A percentile compares a stretch with the other conserved stretches of the same genome.
phyloP scores from a whole-genome alignment of 2,113 vertebrate species.

The Psophia crepitans region DNA sequence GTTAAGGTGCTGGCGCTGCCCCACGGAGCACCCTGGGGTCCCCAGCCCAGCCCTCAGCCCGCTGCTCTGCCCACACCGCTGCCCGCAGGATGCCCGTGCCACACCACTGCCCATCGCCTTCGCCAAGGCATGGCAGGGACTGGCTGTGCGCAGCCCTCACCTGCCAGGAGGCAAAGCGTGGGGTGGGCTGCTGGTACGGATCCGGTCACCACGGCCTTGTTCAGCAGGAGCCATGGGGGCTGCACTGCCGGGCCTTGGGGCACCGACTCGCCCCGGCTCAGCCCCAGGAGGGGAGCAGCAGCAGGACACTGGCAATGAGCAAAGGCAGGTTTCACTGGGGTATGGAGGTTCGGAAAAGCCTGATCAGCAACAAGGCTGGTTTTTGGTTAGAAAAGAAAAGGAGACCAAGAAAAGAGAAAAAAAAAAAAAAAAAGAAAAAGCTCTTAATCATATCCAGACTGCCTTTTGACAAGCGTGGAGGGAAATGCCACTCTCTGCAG shows the following conservation, averaged over 20 bases:
- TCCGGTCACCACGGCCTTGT: no score
- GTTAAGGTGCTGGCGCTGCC: neutral
- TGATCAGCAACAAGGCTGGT: neutral
- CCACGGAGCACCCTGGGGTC: accelerated
- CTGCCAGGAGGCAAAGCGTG: accelerated
- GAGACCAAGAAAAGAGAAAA: neutral
- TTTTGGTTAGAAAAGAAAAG: neutral
- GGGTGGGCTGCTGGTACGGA: accelerated
- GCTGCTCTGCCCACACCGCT: neutral
- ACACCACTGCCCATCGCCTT: accelerated
- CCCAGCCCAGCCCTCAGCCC: neutral
- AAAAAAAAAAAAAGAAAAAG: neutral
- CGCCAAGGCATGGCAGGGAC: accelerated
- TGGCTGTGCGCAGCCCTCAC: accelerated
- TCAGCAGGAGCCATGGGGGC: neutral
- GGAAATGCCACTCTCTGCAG: slow-evolving; percentile 34
- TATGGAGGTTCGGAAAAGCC: neutral
- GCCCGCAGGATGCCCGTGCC: neutral
- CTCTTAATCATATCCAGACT: slow-evolving; percentile 40
- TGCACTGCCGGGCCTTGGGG: accelerated
- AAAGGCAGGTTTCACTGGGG: neutral
- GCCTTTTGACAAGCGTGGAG: slow-evolving; percentile 39
- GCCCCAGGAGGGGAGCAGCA: neutral
- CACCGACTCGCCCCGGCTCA: neutral
- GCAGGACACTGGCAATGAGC: neutral